Base-by-base conservation (phyloP, 2,888 invertebrate species). In the Heliconius ethilla region DNA sequence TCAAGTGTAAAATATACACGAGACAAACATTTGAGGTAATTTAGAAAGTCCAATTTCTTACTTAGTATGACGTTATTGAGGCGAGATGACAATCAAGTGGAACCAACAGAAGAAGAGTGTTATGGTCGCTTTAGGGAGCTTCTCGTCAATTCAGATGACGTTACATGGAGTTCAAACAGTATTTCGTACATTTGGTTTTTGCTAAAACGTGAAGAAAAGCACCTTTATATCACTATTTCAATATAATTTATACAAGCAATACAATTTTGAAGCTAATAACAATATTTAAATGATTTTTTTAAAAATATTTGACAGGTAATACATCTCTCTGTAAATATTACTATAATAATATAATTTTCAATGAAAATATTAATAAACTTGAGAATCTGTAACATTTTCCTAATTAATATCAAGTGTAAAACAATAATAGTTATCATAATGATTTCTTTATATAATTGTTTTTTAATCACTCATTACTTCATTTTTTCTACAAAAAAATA, bases 131-230 rank as follows among this genome's bases (percentile, higher is more conserved):
- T 51, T 51, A 15, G 51, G 51, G 1, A n/a, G 22, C 9, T 59
- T n/a, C 6, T n/a, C 10, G 55, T 55, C 45, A n/a, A 55, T 55
- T n/a, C 55, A n/a, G 55, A n/a, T 10, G n/a, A 59, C n/a, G 55
- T 59, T 59, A 59, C 10, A 59, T 59, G 55, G n/a, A 59, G 55
- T 59, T 59, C 55, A n/a, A 59, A 59, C 55, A 7, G n/a, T 59
- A 86, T 88, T 86, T 83, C 45, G 65, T 88, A 88, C 88, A 91
- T 93, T 92, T 92, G 93, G 93, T 91, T 90, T 90, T 88, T 88
- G 89, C 87, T 88, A 87, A 90, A 91, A 87, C 88, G 87, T 87
- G 87, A 86, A 90, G 90, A 87, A 87, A 84, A 92, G 93, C 93
- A 93, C 93, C 92, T 86, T 85, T 66, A 69, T 70, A 76, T 75